Percentiles rank a stretch among this genome's conserved stretches.
phyloP scores from a whole-genome alignment of 2,888 invertebrate genomes.

The Tipula confusa region DNA sequence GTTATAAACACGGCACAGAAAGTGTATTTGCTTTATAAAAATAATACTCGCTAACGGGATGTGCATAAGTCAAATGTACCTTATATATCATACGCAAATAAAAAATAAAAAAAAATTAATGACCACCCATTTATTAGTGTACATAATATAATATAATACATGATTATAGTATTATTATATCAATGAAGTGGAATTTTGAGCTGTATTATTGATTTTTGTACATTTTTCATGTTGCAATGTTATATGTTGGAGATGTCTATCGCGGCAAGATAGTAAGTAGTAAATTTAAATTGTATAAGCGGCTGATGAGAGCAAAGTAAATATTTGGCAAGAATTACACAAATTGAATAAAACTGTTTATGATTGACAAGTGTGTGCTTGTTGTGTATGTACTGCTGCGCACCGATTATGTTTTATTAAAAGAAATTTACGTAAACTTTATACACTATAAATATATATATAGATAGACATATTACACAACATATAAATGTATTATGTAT shows the following conservation, averaged over 20 bases:
- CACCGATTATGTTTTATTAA: not conserved
- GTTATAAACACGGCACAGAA: not conserved
- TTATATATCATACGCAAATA: not conserved
- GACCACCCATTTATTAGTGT: not conserved
- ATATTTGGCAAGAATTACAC: not conserved
- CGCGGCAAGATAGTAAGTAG: not conserved
- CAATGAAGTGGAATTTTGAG: constrained; percentile 14
- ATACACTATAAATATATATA: not conserved
- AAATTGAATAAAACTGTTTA: not conserved
- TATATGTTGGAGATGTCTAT: not conserved
- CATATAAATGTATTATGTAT: too few species aligned
- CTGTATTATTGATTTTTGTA: not conserved
- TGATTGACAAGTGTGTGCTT: constrained; percentile 25
- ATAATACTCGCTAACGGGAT: not conserved
- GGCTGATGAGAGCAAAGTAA: not conserved
- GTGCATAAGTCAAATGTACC: not conserved
- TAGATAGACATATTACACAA: not conserved
- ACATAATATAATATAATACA: not conserved
- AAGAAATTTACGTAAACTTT: not conserved
- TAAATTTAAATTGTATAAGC: too few species aligned
- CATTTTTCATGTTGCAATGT: constrained; percentile 13
- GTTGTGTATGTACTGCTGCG: not conserved
- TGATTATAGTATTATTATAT: not conserved
- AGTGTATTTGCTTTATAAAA: constrained; percentile 3
- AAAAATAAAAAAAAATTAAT: not conserved